These are phyloP conservation scores for Pristionchus entomophagus DNA, from an alignment of 2,888 invertebrate genomes.

Conservation along the genomic window DNA sequence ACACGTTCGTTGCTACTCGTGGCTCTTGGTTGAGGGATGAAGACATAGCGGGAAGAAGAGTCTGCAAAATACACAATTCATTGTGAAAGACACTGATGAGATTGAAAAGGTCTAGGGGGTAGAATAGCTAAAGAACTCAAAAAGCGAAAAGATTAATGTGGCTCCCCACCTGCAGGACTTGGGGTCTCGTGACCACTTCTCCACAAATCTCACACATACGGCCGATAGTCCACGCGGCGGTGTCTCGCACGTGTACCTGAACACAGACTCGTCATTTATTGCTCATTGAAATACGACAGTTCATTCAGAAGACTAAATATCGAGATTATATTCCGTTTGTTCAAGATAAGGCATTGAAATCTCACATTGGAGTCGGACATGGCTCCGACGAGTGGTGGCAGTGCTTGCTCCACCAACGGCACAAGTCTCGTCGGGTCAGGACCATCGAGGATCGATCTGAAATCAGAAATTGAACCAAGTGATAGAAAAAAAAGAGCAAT, in stretches of 20 bases:
- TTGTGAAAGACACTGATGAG: not conserved
- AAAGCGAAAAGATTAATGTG: not conserved
- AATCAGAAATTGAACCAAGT: not conserved
- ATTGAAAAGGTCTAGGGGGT: too few relatives aligned
- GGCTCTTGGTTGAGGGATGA: constrained; percentile 91
- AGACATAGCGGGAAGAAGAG: constrained; percentile 80
- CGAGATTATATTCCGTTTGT: not conserved
- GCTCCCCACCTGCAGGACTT: constrained; percentile 56
- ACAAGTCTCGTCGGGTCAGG: constrained; percentile 89
- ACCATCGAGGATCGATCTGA: constrained; percentile 86
- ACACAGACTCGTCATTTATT: constrained; percentile 13
- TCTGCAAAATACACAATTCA: constrained; percentile 73
- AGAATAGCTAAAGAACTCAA: too few relatives aligned
- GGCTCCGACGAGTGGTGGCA: constrained; percentile 93
- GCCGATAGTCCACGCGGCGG: constrained; percentile 98
- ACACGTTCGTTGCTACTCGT: constrained; percentile 96
- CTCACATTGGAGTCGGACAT: constrained; percentile 95
- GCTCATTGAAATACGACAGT: not conserved
- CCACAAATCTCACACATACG: constrained; percentile 89
- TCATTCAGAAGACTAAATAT: not conserved
- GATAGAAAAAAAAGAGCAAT: constrained; percentile 71
- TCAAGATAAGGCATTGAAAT: not conserved
- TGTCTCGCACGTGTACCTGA: constrained; percentile 86
- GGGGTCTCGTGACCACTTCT: constrained; percentile 67
- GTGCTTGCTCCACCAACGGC: constrained; percentile 94